Base-by-base conservation (phyloP, 2,113 vertebrate species). In the Peromyscus leucopus region DNA sequence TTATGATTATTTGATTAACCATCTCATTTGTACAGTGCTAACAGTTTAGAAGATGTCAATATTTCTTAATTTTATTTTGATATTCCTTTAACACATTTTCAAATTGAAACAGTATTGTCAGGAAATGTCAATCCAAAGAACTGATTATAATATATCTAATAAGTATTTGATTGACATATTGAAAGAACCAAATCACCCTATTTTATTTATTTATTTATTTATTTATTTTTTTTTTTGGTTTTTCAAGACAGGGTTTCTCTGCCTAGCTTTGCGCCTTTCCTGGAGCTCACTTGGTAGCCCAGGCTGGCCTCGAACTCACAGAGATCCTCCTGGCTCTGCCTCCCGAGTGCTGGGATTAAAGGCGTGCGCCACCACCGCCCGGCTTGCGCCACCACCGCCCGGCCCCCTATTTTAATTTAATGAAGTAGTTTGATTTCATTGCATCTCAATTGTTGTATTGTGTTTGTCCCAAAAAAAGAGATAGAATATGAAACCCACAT, bases 131-230 rank as follows among this genome's bases (percentile, higher is more conserved):
- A 39, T 39, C 36, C n/a, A 75, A 96, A 89, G 22, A 79, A 91
- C 13, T 91, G 28, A 93, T 84, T 74, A 79, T 59, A 91, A 46
- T 93, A 79, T 7, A 79, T 4, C 21, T 90, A 94, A 75, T 67
- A 79, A 96, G 90, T 89, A 84, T 69, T 96, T 93, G 51, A 83
- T 63, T 93, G 63, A 80, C 42, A 85, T 93, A 80, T 39, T 42
- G 39, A 63, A 91, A 69, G 19, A 89, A 80, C 24, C 28, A 79
- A 87, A 51, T 42, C 3, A 55, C 67, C 51, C 12, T 42, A 3
- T 92, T 89, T 83, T 2, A 84, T n/a, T n/a, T n/a, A n/a, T n/a
- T n/a, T n/a, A n/a, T n/a, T n/a, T n/a, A n/a, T n/a, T n/a, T n/a
- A n/a, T n/a, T n/a, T n/a, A n/a, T n/a, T n/a, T n/a, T n/a, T n/a